Evolutionary conservation across 2,888 invertebrate genomes (phyloP), one percentile per base, ranked within the genome.

Genomic region (Amblyjoppa proteus): DNA sequence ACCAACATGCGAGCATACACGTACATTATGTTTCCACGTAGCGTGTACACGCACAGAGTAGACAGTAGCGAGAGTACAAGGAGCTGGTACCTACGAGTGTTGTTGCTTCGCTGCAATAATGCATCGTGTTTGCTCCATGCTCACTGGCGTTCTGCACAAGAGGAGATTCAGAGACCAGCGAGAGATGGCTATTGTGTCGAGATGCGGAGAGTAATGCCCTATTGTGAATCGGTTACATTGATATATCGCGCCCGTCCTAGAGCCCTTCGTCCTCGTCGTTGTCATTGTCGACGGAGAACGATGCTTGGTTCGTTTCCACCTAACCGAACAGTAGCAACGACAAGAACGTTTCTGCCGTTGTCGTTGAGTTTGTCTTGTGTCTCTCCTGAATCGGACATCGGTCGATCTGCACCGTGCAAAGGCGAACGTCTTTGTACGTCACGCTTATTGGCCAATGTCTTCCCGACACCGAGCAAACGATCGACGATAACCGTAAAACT

Each of bases 191-290:
- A 90, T 91, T 91, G 90, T 91, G 88, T 87, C 89, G 84, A 38
- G 28, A 34, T 38, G 76, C 73, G 86, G 85, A 90, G 90, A 89
- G 90, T 92, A 91, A 92, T 92, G 89, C 84, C 86, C 92, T 87
- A 92, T 91, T 92, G 89, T 91, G 90, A 90, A 90, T 90, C 89
- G 88, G 87, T 89, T 89, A 87, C 89, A 88, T 89, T 91, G 90
- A 91, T 89, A 87, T 89, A 90, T 88, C 88, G 88, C 81, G 84
- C 5, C 38, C 49, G 38, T 45, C 34, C 79, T 13, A 31, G 16
- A 41, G 41, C 49, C 68, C 77, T 81, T 76, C 80, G 80, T 71
- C 71, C 80, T 71, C 71, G 76, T 80, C 53, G 73, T 71, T 68
- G 71, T 80, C 76, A 49, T 81, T 61, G 64, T 45, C 75, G 75